phyloP scores from a whole-genome alignment of 2,888 invertebrate genomes.

The Phanerotoma sp. region DNA sequence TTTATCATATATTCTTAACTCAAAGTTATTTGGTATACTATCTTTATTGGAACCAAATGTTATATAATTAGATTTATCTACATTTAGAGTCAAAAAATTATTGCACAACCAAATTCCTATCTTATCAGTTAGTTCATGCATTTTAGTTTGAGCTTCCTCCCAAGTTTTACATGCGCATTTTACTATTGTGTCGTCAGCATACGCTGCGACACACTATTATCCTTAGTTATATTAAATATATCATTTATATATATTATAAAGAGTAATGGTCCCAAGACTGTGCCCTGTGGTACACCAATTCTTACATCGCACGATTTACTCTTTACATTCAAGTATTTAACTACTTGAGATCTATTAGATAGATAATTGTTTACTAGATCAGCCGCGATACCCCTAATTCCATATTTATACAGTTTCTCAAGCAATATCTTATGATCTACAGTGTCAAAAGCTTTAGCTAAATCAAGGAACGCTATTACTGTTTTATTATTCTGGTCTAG shows the following conservation, averaged over 20 bases:
- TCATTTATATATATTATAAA: conserved; percentile 29
- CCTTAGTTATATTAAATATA: conserved; percentile 20
- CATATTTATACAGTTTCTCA: conserved; percentile 17
- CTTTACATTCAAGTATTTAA: conserved; percentile 19
- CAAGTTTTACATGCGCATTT: not conserved
- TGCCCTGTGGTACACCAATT: conserved; percentile 28
- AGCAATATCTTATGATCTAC: conserved; percentile 17
- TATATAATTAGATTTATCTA: not conserved
- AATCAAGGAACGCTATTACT: conserved; percentile 7
- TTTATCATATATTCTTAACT: not conserved
- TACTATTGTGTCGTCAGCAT: conserved; percentile 22
- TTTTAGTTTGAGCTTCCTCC: not conserved
- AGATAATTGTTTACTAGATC: conserved; percentile 24
- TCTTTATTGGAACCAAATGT: not conserved
- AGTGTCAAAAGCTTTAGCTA: conserved; percentile 17
- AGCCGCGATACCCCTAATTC: conserved; percentile 20
- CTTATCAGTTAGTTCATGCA: not conserved
- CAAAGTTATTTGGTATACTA: not conserved
- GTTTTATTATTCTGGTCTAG: not conserved
- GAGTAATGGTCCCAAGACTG: conserved; percentile 25
- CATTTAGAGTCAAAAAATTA: not conserved
- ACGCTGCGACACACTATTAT: no score
- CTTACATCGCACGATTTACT: conserved; percentile 1
- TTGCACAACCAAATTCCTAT: not conserved
- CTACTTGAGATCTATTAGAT: conserved; percentile 22